Base-by-base conservation (phyloP, 2,797 vertebrate species). In the Lacerta viridis region DNA sequence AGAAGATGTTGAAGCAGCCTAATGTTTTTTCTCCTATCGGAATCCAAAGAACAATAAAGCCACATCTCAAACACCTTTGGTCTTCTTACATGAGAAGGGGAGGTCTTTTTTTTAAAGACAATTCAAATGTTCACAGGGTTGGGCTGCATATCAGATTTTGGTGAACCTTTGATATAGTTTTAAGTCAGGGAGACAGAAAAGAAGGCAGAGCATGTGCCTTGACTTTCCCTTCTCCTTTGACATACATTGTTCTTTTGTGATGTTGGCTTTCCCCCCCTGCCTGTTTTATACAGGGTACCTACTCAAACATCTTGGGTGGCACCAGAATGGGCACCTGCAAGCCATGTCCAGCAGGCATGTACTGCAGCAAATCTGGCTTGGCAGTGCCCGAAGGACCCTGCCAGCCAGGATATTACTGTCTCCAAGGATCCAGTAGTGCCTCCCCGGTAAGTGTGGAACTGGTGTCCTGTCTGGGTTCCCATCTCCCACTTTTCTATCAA, bases 321-420 rank as follows among this genome's bases (percentile, higher is more conserved):
- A 93, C 94, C 77, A 90, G 86, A 10, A 72, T 96, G 76, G 93
- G 96, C 0, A 96, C 97, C 43, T 99, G 98, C 94, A 93, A 97
- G 11, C 96, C 93, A 7, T 99, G 98, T 92, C 96, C 95, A 33
- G 96, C 97, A 0, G 98, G 98, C 23, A 96, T 93, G 91, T 98
- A 97, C 96, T 99, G 98, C 94, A 95, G 97, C 83, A 93, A 88
- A 87, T 50, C 95, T 4, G 98, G 98, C 43, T 96, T 99, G 68
- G 86, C 96, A 2, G 64, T 89, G 43, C 98, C 98, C n/a, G 96
- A 98, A 93, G 98, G 98, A 74, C 94, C 15, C 17, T 99, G 98
- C 94, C 96, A 96, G 61, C 92, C 97, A 1, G 98, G 98, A 0
- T 92, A 98, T 95, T 98, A 97, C 96, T 99, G 98, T 94, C 96